Percentiles rank a stretch among this genome's conserved stretches.
phyloP scores from a whole-genome alignment of 1,140 invertebrate species.

The Cyclargus thomasi region DNA sequence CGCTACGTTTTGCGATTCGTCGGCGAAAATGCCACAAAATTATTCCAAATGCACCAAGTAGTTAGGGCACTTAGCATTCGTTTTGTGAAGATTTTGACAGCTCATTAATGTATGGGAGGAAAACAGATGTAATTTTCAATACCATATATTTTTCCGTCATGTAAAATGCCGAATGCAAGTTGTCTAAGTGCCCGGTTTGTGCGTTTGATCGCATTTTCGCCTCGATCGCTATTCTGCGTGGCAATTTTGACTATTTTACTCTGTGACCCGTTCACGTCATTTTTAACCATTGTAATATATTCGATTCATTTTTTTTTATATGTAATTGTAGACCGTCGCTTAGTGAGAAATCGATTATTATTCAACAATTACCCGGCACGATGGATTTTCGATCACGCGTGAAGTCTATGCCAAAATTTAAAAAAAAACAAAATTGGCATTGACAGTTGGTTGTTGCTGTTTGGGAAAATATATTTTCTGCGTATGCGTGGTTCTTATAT shows the following conservation, averaged over 20 bases:
- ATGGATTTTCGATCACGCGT: no score
- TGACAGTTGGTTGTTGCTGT: no score
- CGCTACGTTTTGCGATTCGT: constrained; percentile 20
- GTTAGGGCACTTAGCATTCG: no score
- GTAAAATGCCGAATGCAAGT: not conserved
- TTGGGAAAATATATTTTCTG: no score
- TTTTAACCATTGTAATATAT: constrained; percentile 8
- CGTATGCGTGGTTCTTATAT: no score
- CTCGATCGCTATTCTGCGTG: not conserved
- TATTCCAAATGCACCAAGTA: no score
- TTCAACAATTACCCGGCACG: constrained; percentile 5
- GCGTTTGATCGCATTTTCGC: not conserved
- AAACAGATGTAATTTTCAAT: no score
- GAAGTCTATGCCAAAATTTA: no score
- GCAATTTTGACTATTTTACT: not conserved
- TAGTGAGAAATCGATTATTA: constrained; percentile 13
- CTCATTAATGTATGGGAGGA: not conserved
- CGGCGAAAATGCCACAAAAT: not conserved
- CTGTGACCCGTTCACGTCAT: constrained; percentile 1
- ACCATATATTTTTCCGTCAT: no score
- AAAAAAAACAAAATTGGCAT: no score
- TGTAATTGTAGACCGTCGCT: constrained; percentile 18
- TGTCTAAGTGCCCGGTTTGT: not conserved
- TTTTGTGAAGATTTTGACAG: not conserved
- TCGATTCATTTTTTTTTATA: constrained; percentile 10